Base-by-base conservation (phyloP, 1,140 invertebrate genomes). In the Druon quercuslanigerum region DNA sequence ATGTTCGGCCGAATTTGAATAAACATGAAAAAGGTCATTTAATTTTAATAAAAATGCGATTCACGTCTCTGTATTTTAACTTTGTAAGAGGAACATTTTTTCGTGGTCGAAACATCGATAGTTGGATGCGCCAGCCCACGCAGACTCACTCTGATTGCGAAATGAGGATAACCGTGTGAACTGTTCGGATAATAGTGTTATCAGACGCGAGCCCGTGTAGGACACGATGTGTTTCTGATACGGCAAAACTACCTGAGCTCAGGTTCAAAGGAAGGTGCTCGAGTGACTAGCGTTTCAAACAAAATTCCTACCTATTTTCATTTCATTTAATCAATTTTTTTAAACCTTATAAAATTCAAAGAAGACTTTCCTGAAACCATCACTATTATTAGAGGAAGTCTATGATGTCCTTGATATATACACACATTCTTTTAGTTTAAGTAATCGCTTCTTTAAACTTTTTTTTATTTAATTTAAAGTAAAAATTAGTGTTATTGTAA, bases 151-250 rank as follows among this genome's bases (percentile, higher is more conserved):
- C 51, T 25, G 77, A 75, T 75, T 75, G 51, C 57, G 51, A 51
- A 71, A 71, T 66, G 60, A 73, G 72, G 76, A 74, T 71, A 72
- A 74, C 76, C 76, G 76, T 78, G 76, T 71, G 76, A 75, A 78
- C 46, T 51, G 73, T 87, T 84, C 72, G 82, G 82, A 81, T 87
- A 88, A 88, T 86, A 86, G 85, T 87, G 85, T 88, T 89, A 89
- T 89, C 88, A 88, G 86, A 80, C 80, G 75, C 83, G 82, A 46
- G 77, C 73, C 77, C 87, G 82, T 89, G 88, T 89, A 84, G 78
- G 85, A 89, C 87, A 89, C 87, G 87, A 89, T 89, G 87, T 89
- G 87, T 89, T 89, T 87, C 84, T 87, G 87, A 89, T 89, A 88
- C 86, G 76, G 80, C 76, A 74, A 71, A 79, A 84, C 85, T 87